Base-by-base conservation (phyloP, 1,140 invertebrate species). In the Tetramorium alpestre region DNA sequence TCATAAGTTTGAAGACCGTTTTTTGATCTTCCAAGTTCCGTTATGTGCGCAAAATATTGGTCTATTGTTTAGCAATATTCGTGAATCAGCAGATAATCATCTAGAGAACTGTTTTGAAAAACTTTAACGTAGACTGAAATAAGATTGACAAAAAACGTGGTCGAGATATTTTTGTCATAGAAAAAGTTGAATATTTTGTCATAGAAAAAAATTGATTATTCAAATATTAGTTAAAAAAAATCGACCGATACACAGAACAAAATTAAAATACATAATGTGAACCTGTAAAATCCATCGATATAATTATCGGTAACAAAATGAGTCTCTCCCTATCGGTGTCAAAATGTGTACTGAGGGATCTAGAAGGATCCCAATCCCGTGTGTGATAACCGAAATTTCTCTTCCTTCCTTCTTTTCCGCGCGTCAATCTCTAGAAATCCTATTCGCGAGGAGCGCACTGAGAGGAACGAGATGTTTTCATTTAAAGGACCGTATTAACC, bases 401-500 rank as follows among this genome's bases (percentile, higher is more conserved):
- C 33, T 33, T 33, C n/a, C 28, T 51, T 60, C 51, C 58, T n/a
- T 60, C 80, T 70, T 64, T 54, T 28, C n/a, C 28, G 11, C 47
- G 22, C 47, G 18, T 22, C 47, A 41, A 28, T 28, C 41, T 38
- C 41, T 54, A 62, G 16, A 54, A 89, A 70, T 62, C 47, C 47
- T 49, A 86, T 81, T 67, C 77, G 60, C 78, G 47, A 28, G 44
- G 28, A 67, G 77, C 6, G 47, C 58, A 22, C n/a, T 18, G 38
- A 69, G 73, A 41, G 56, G 44, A 62, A 69, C 54, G 78, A 69
- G 88, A 72, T 90, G 81, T 86, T 88, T 86, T 90, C 86, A 72
- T 90, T 88, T 86, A 75, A 88, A 84, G 58, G 51, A 58, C n/a
- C 25, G 64, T 44, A 62, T 51, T 54, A 47, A 51, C 75, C 76